Evolutionary conservation across 2,113 vertebrate species (phyloP), one percentile per base, ranked within the genome.

Genomic region (Centropus unirufus): DNA sequence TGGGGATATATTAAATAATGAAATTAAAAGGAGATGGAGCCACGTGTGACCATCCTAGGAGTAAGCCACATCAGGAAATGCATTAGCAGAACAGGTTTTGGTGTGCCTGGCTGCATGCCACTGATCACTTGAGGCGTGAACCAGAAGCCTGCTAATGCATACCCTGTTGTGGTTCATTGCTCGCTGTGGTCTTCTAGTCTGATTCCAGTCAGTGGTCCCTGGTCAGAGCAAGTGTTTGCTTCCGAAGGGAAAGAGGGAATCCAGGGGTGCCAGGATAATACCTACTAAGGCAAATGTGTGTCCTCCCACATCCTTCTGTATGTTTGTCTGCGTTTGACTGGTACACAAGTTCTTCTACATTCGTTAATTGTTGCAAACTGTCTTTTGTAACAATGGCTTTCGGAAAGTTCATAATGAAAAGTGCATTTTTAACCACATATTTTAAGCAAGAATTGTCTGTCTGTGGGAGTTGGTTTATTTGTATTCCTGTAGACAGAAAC

Each of bases 401-500:
- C 69, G 70, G 34, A 52, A 86, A 83, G 85, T 8, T 12, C 26
- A 7, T 64, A 40, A 55, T 68, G 49, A 82, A 91, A 36, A 80
- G 26, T 10, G 27, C 40, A 16, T 78, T 92, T 96, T 74, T 61
- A 83, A 83, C 64, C 1, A 23, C 11, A 2, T 68, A 36, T 90
- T 94, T 94, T 69, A 67, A 91, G 75, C 57, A 59, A 46, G 77
- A 85, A 76, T 55, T 52, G 80, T 69, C 82, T 64, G 74, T 79
- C 76, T 49, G 69, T 68, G 67, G 88, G 89, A 97, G 89, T 68
- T 29, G 27, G 63, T 63, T 74, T 94, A 67, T 81, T 82, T 77
- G 83, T 70, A 59, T 83, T 8, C 2, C 78, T 0, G 7, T 18
- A 76, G 91, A 90, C 85, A 83, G 68, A 85, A 95, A 61, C 3